Conservation (phyloP, 2,888 invertebrate genomes). For the Pardosa pseudoannulata region DNA sequence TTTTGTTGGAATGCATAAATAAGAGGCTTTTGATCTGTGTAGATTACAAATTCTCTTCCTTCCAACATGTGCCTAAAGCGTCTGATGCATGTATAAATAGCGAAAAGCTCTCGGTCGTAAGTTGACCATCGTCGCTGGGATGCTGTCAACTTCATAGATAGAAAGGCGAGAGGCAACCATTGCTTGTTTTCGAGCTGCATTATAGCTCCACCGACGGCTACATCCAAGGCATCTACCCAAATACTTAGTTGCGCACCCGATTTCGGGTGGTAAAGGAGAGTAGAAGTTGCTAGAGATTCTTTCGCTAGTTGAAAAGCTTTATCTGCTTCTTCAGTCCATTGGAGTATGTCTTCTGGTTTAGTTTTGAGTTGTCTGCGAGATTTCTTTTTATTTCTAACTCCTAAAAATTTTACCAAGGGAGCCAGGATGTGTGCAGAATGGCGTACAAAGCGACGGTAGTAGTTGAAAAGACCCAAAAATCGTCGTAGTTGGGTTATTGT, state of each 20-base stretch:
- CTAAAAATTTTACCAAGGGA: neutral
- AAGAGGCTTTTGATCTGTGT: conserved; percentile 75
- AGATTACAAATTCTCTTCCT: too few species aligned
- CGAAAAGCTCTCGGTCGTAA: too few species aligned
- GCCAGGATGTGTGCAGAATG: neutral
- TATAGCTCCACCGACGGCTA: conserved; percentile 74
- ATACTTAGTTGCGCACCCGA: neutral
- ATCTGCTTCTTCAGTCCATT: too few species aligned
- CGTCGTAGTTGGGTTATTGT: conserved; percentile 3
- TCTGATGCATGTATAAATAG: too few species aligned
- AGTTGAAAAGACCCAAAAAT: too few species aligned
- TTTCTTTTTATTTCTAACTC: neutral
- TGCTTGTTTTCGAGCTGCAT: conserved; percentile 71
- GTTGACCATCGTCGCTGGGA: too few species aligned
- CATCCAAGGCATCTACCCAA: conserved; percentile 77
- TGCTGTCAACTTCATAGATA: too few species aligned
- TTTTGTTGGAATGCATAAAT: conserved; percentile 35
- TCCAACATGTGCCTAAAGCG: too few species aligned
- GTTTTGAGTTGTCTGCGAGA: too few species aligned
- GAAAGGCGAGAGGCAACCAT: conserved; percentile 20
- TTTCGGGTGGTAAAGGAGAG: neutral
- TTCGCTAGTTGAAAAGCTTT: too few species aligned
- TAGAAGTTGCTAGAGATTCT: too few species aligned
- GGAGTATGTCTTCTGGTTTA: neutral
- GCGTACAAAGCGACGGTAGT: neutral